Percentiles rank a stretch among this genome's conserved stretches.
These are phyloP conservation scores for Panthera tigris DNA, from an alignment of 2,113 vertebrate species.

Conservation along the genomic window DNA sequence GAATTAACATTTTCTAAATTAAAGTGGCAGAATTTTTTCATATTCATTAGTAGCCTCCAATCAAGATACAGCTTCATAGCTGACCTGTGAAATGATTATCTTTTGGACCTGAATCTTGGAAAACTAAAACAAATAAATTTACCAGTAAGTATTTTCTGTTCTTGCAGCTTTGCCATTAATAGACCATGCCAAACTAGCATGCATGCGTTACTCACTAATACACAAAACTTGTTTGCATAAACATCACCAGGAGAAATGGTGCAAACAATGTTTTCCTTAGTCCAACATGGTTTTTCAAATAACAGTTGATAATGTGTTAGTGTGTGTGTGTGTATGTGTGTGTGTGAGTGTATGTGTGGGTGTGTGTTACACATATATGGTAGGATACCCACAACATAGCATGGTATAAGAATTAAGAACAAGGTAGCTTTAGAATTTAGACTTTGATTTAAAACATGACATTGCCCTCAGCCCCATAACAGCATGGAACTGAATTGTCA, in stretches of 20 bases:
- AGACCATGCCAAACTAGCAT: background rate
- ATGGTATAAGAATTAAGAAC: background rate
- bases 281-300: background rate
- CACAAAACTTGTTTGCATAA: background rate
- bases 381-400: background rate
- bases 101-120: background rate
- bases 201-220: background rate
- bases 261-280: background rate
- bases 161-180: background rate
- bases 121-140: conserved; percentile 10
- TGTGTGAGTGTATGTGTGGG: too few species aligned
- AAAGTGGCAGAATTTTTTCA: background rate
- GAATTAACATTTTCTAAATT: background rate
- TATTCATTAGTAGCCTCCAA: background rate
- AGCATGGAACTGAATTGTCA: background rate
- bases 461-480: background rate
- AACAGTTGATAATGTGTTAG: background rate
- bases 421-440: background rate
- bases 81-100: background rate
- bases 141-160: background rate
- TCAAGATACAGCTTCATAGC: background rate
- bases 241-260: background rate
- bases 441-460: background rate
- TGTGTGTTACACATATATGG: background rate
- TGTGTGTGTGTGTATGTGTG: background rate